A percentile compares a stretch with the other conserved stretches of the same genome.
Evolutionary conservation across 2,797 vertebrate genomes (phyloP).

Genomic region (Sebastes variabilis): DNA sequence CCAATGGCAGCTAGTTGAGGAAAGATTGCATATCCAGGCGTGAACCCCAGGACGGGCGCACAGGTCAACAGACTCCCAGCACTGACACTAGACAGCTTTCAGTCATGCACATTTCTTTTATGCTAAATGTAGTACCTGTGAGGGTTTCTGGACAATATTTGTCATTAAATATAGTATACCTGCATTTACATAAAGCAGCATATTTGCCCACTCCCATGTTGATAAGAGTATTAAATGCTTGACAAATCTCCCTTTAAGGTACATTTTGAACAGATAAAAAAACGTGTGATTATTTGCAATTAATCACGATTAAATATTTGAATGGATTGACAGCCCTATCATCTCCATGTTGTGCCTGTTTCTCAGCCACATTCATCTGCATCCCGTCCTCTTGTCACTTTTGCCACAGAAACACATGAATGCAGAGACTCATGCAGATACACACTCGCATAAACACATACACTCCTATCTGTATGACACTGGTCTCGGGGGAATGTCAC

Average conservation of each 20-base stretch:
- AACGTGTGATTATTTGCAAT: too few species aligned
- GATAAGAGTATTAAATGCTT: too few species aligned
- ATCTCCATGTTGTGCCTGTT: not conserved
- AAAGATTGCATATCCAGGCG: slow-evolving; percentile 72
- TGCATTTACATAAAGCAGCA: too few species aligned
- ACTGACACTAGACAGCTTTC: slow-evolving; percentile 27
- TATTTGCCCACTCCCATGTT: too few species aligned
- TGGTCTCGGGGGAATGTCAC: slow-evolving; percentile 56
- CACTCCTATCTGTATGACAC: slow-evolving; percentile 31
- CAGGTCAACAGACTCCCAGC: slow-evolving; percentile 65
- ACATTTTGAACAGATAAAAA: too few species aligned
- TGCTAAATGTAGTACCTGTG: too few species aligned
- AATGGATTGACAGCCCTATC: too few species aligned
- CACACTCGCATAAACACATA: slow-evolving; percentile 9
- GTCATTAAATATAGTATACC: too few species aligned
- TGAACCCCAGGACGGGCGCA: slow-evolving; percentile 59
- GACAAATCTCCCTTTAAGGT: too few species aligned
- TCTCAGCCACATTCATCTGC: not conserved
- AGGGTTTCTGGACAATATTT: too few species aligned
- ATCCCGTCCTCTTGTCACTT: not conserved
- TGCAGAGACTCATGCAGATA: not conserved
- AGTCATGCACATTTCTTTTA: slow-evolving; percentile 1
- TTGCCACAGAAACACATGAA: slow-evolving; percentile 8
- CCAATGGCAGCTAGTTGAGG: slow-evolving; percentile 51
- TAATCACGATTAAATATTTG: too few species aligned